Conservation (phyloP, 2,888 invertebrate species). For the Protonemura montana region DNA sequence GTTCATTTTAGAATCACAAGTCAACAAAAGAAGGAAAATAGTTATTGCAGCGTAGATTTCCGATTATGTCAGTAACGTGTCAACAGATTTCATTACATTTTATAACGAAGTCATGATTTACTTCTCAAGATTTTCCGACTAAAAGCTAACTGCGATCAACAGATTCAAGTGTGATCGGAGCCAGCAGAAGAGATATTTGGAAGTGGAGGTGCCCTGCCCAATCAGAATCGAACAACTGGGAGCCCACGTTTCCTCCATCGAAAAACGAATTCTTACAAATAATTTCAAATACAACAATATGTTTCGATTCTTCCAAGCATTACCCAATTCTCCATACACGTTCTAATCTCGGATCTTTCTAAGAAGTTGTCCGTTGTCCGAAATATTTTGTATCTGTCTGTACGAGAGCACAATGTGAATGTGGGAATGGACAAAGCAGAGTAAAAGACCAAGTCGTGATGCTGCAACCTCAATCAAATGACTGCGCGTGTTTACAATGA, state of each 20-base stretch:
- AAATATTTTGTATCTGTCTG: conserved; percentile 28
- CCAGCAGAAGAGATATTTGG: not conserved
- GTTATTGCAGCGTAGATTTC: not conserved
- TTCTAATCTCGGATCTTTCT: conserved; percentile 25
- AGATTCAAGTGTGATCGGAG: not conserved
- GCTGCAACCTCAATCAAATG: conserved; percentile 32
- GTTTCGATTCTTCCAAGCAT: conserved; percentile 9
- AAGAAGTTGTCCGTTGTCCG: conserved; percentile 7
- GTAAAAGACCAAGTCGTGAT: conserved; percentile 33
- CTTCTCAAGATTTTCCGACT: not conserved
- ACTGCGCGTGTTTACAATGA: conserved; percentile 36
- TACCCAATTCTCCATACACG: conserved; percentile 26
- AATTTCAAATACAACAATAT: conserved; percentile 16
- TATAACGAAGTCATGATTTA: not conserved
- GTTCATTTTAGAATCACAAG: not conserved
- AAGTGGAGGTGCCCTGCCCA: not conserved
- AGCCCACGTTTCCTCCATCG: not conserved
- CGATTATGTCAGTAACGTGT: not conserved
- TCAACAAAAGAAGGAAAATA: not conserved
- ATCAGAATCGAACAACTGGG: not conserved
- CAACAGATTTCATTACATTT: not conserved
- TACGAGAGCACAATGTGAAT: conserved; percentile 36
- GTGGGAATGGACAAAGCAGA: conserved; percentile 41
- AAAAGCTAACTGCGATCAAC: too few species aligned
- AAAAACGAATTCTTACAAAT: not conserved